Evolutionary conservation across 2,888 invertebrate species (phyloP).

Genomic region (Thymelicus lineola): DNA sequence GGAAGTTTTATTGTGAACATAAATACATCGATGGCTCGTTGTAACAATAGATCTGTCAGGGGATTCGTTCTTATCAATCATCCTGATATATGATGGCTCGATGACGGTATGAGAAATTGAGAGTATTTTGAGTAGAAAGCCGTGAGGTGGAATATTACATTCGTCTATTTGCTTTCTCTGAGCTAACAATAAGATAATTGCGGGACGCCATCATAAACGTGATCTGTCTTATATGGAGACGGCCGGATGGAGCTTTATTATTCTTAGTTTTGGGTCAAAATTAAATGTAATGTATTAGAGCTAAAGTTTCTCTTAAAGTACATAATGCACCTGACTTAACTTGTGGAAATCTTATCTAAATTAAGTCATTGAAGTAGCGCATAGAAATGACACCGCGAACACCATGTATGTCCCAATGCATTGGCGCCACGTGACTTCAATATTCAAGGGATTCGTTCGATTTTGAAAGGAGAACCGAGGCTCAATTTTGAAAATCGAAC

Average conservation of each 20-base stretch:
- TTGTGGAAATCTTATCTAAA: neutral
- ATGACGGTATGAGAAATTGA: constrained; percentile 10
- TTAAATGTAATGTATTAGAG: neutral
- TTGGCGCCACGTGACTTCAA: no score
- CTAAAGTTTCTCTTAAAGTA: neutral
- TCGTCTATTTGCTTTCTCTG: constrained; percentile 22
- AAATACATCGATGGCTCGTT: neutral
- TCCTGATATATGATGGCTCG: constrained; percentile 11
- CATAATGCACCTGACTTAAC: neutral
- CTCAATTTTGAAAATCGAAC: no score
- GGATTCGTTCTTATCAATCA: constrained; percentile 23
- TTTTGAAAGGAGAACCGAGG: no score
- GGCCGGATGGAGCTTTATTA: constrained; percentile 10
- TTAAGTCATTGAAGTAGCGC: no score
- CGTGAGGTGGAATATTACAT: constrained; percentile 10
- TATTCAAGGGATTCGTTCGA: no score
- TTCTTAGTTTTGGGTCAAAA: constrained; percentile 4
- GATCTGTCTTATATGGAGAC: constrained; percentile 18
- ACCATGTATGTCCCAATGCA: no score
- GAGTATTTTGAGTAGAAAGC: constrained; percentile 29
- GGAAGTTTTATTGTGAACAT: no score
- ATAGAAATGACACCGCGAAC: no score
- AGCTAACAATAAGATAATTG: constrained; percentile 23
- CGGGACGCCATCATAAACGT: constrained; percentile 1
- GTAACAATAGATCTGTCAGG: neutral